phyloP scores from a whole-genome alignment of 2,797 vertebrate species.

The Thunnus albacares region DNA sequence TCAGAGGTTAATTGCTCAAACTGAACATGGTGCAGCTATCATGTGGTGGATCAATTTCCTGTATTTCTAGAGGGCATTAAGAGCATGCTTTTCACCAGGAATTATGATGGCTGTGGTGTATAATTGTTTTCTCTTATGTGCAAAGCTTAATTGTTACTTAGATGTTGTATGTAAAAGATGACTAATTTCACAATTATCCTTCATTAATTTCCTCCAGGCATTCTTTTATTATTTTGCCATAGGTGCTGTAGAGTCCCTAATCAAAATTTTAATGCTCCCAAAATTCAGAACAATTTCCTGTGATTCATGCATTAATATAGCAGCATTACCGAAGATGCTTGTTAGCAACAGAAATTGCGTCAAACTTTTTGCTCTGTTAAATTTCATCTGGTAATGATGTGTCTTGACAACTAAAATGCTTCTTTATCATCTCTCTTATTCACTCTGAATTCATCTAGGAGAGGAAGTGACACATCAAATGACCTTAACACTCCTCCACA shows the following conservation, averaged over 20 bases:
- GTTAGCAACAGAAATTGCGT: constrained; percentile 13
- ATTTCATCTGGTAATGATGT: constrained; percentile 28
- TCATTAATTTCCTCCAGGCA: neutral
- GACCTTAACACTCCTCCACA: constrained; percentile 60
- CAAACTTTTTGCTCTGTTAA: constrained; percentile 16
- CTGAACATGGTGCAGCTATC: neutral
- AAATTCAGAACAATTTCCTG: neutral
- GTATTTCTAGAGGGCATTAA: neutral
- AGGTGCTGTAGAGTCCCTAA: neutral
- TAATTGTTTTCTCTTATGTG: neutral
- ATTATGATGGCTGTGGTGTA: neutral
- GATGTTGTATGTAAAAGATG: neutral
- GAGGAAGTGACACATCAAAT: constrained; percentile 60
- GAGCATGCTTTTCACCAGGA: neutral
- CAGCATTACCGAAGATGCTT: neutral
- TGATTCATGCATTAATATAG: constrained; percentile 39
- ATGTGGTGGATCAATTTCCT: constrained; percentile 31
- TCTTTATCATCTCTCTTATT: constrained; percentile 31
- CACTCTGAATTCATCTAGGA: constrained; percentile 36
- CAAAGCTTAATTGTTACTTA: constrained; percentile 5
- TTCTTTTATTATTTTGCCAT: neutral
- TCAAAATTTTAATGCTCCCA: neutral
- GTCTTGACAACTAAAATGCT: constrained; percentile 14
- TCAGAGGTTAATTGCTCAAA: constrained; percentile 6
- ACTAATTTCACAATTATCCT: neutral